These are phyloP conservation scores for Myiagra hebetior DNA, from an alignment of 2,113 vertebrate species.

Conservation along the genomic window DNA sequence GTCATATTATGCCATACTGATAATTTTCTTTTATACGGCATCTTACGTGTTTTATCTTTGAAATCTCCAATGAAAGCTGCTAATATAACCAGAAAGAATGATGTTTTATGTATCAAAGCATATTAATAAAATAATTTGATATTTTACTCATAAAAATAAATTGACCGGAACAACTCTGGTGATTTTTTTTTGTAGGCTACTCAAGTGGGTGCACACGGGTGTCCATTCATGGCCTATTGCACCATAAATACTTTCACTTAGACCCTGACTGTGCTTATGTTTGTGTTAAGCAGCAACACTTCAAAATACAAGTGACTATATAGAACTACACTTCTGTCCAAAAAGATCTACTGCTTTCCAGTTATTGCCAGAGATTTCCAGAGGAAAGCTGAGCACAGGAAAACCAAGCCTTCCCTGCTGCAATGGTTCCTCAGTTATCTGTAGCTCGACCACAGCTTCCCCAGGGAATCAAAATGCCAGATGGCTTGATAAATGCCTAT, in stretches of 20 bases:
- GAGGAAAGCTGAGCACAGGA: not conserved
- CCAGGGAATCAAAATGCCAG: conserved; percentile 7
- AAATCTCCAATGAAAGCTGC: not conserved
- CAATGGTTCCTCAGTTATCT: not conserved
- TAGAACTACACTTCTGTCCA: not conserved
- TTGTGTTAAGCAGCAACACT: not conserved
- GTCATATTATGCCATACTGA: not conserved
- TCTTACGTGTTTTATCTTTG: not conserved
- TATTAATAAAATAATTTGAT: not conserved
- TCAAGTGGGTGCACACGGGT: not conserved
- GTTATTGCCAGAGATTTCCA: not conserved
- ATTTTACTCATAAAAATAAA: not conserved
- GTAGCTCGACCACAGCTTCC: not conserved
- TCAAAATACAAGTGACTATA: not conserved
- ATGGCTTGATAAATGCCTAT: conserved; percentile 58
- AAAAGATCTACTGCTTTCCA: not conserved
- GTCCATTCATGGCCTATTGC: not conserved
- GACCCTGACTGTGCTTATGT: not conserved
- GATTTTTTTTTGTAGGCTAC: not conserved
- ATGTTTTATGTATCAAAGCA: not conserved
- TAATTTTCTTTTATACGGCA: not conserved
- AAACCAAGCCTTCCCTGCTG: not conserved
- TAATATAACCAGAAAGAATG: not conserved
- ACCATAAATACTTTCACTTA: not conserved
- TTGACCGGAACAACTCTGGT: not conserved